Conservation (phyloP, 1,140 invertebrate genomes). For the Meloidogyne hapla region DNA sequence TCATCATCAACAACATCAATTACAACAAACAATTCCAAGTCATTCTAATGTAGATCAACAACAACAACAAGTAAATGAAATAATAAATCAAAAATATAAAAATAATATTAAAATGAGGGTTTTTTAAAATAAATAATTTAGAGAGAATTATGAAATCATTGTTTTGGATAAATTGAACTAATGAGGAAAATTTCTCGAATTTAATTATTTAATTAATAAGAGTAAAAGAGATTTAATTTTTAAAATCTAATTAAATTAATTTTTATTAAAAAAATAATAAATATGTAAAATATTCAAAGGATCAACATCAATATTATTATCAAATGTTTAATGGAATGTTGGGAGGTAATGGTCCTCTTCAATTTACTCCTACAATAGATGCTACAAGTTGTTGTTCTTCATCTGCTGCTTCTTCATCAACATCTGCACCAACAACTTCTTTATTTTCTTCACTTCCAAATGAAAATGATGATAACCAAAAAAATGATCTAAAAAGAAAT, state of each 20-base stretch:
- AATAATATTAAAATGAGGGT: neutral
- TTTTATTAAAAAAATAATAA: neutral
- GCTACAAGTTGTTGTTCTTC: neutral
- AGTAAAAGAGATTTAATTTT: no score
- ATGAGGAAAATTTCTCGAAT: no score
- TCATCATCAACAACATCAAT: neutral
- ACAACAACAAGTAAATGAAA: neutral
- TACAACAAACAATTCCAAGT: neutral
- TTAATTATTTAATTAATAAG: no score
- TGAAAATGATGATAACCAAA: neutral
- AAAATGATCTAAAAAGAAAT: conserved; percentile 3
- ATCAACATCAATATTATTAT: neutral
- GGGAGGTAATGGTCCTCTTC: neutral
- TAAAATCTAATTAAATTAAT: no score
- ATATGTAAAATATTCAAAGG: neutral
- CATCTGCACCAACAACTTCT: neutral
- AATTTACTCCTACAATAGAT: neutral
- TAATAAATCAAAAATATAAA: neutral
- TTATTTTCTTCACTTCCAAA: neutral
- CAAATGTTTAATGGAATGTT: conserved; percentile 2
- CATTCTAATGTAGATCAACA: neutral
- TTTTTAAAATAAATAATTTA: no score
- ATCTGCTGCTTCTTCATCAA: neutral
- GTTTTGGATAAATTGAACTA: no score
- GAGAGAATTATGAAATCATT: no score